Evolutionary conservation across 2,888 invertebrate genomes (phyloP).

Genomic region (Mythimna ferrago): DNA sequence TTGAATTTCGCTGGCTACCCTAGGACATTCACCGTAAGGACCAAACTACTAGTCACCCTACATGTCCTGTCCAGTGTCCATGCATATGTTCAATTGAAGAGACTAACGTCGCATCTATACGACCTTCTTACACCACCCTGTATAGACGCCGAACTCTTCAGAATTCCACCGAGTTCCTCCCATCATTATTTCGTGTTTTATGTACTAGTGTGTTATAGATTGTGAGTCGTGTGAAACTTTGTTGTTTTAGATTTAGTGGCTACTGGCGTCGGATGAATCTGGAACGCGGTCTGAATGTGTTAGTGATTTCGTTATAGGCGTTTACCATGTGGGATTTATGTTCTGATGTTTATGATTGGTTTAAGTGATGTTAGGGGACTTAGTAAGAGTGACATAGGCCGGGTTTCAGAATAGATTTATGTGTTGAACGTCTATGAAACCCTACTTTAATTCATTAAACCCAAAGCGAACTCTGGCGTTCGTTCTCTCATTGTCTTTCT

Average conservation of each 20-base stretch:
- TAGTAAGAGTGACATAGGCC: background rate
- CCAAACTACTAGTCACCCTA: slow-evolving; percentile 39
- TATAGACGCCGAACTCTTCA: slow-evolving; percentile 63
- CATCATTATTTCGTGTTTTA: slow-evolving; percentile 67
- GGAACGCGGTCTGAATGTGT: slow-evolving; percentile 46
- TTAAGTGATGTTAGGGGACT: background rate
- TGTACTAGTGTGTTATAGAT: slow-evolving; percentile 55
- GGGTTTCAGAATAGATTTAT: no score
- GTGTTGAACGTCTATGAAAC: no score
- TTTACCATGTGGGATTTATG: slow-evolving; percentile 4
- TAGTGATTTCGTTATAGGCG: slow-evolving; percentile 2
- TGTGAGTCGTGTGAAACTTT: slow-evolving; percentile 61
- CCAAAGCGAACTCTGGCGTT: no score
- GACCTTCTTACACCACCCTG: slow-evolving; percentile 79
- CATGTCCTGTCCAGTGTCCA: slow-evolving; percentile 65
- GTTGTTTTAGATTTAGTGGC: slow-evolving; percentile 55
- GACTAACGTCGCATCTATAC: slow-evolving; percentile 80
- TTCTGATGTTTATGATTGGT: slow-evolving; percentile 3
- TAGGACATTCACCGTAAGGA: no score
- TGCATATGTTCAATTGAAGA: slow-evolving; percentile 50
- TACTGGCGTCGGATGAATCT: slow-evolving; percentile 39
- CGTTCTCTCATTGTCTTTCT: no score
- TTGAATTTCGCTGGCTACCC: no score
- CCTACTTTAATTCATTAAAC: no score
- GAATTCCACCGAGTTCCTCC: slow-evolving; percentile 59